Evolutionary conservation across 2,113 vertebrate species (phyloP).

Genomic region (Oncorhynchus masou): DNA sequence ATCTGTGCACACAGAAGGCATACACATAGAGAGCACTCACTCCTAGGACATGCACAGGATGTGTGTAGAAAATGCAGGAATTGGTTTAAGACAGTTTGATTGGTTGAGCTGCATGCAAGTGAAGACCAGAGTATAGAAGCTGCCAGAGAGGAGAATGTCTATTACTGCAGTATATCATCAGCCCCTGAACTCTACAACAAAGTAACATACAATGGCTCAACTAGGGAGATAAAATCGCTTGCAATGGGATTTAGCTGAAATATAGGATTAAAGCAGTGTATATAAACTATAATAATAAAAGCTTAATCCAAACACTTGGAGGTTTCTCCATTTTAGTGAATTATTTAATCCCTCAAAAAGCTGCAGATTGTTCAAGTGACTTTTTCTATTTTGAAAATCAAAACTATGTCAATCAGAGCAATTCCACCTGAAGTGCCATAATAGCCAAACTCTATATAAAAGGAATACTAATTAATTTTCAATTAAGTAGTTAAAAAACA

Average conservation of each 20-base stretch:
- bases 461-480: not conserved
- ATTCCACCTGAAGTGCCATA: not conserved
- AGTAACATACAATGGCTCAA: too few relatives aligned
- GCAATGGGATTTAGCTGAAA: too few relatives aligned
- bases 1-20: slow-evolving; percentile 83
- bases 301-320: not conserved
- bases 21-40: slow-evolving; percentile 76
- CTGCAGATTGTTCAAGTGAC: not conserved
- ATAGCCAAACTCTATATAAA: not conserved
- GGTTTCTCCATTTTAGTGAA: not conserved
- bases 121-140: slow-evolving; percentile 29
- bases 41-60: slow-evolving; percentile 75
- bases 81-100: slow-evolving; percentile 57
- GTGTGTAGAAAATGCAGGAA: slow-evolving; percentile 70
- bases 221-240: too few relatives aligned
- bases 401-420: not conserved
- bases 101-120: slow-evolving; percentile 74
- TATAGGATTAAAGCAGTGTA: too few relatives aligned
- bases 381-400: not conserved
- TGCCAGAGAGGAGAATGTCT: slow-evolving; percentile 9
- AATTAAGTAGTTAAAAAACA: not conserved
- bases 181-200: too few relatives aligned
- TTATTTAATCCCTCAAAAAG: not conserved
- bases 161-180: too few relatives aligned
- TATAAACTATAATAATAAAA: too few relatives aligned